phyloP scores from a whole-genome alignment of 2,888 invertebrate genomes.

The Plebejus melissa region DNA sequence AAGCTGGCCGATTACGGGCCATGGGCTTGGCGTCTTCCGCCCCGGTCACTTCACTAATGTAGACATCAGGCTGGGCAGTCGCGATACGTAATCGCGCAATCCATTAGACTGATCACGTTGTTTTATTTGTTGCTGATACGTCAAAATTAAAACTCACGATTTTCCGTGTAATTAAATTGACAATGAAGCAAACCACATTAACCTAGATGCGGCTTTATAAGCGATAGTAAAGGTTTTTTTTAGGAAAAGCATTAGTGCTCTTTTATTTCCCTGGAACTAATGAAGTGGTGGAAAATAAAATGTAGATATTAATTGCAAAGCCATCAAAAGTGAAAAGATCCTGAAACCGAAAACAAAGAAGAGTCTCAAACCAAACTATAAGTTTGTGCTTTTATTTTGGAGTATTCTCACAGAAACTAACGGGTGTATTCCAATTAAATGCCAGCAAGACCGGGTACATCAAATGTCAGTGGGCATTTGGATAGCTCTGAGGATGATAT shows the following conservation, averaged over 20 bases:
- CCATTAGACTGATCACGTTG: constrained; percentile 23
- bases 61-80: not conserved
- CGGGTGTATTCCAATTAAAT: no score
- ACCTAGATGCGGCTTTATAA: not conserved
- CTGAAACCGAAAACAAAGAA: no score
- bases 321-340: no score
- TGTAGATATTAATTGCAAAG: no score
- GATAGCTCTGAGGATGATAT: not conserved
- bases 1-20: constrained; percentile 11
- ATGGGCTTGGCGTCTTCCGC: constrained; percentile 22
- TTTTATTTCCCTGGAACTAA: not conserved
- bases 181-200: not conserved
- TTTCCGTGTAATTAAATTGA: constrained; percentile 18
- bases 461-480: no score
- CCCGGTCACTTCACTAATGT: constrained; percentile 23
- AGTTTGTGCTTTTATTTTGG: no score
- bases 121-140: not conserved
- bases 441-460: no score
- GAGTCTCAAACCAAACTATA: no score
- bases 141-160: constrained; percentile 9
- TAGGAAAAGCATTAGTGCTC: not conserved
- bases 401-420: no score
- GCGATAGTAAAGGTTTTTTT: not conserved
- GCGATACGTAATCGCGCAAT: constrained; percentile 23
- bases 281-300: no score